Base-by-base conservation (phyloP, 2,888 invertebrate genomes). In the Dicycla oo region DNA sequence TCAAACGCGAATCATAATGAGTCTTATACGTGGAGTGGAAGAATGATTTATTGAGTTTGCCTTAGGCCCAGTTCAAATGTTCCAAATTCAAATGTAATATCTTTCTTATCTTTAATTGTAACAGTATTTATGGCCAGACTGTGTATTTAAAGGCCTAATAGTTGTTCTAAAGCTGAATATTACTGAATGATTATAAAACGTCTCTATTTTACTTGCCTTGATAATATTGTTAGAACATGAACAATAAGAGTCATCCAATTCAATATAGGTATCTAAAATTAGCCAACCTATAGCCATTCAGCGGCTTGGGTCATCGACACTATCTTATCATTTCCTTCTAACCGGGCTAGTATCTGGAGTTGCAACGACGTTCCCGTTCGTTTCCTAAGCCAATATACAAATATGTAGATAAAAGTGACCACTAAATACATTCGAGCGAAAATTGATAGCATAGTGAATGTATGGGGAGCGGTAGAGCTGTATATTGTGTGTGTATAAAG, bases 381-480 rank as follows among this genome's bases (percentile, higher is more conserved):
- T 63, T 81, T 69, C 84, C 67, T 78, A 45, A 81, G 61, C 69
- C 74, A 71, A 73, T 74, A 71, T 67, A 78, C 68, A 82, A 76
- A 82, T 78, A n/a, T n/a, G n/a, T n/a, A 82, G 72, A 85, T 83
- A 73, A 73, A 70, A 70, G 68, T 72, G 70, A 70, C 71, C 61
- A 54, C 58, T 58, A 34, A 60, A 69, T 69, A 80, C 73, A 78
- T 82, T 78, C 34, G 56, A 58, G 68, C 62, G 60, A 76, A 65
- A 76, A 83, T 83, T 80, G 4, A 83, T 81, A 34, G n/a, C 68
- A 34, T 56, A 69, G 11, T 80, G 53, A 78, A 66, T 34, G 68
- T 53, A 18, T 49, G 54, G 47, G 23, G 43, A 26, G 49, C 58
- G 30, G 23, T 51, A 79, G 53, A 68, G 69, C 18, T 83, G 69